Evolutionary conservation across 2,888 invertebrate genomes (phyloP), one percentile per base, ranked within the genome.

Genomic region (Sinohyriopsis cumingii): DNA sequence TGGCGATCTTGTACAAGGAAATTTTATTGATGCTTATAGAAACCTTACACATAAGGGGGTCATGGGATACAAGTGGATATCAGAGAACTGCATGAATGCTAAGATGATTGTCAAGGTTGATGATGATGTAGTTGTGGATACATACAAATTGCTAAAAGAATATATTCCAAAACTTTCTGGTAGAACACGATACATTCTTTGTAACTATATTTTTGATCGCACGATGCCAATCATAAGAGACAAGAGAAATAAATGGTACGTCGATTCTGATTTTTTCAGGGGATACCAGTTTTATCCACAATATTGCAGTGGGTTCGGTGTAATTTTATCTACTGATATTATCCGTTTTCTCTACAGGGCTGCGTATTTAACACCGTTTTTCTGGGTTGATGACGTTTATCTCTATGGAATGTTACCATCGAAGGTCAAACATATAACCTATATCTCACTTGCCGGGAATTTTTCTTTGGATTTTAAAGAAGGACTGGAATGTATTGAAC

Each of bases 41-140:
- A 84, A 82, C 68, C 69, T 83, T 3, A 83, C 83, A 9, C 72
- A 77, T 54, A 85, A 85, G 69, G 81, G 77, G 12, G 77, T 85
- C 12, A 72, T 84, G 76, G 84, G 77, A 9, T 75, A 83, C 56
- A 77, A 80, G 53, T 85, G 84, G 84, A 74, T 83, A 20, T 62
- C 79, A 12, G 72, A 73, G 22, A 64, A 73, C 54, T 84, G 85
- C 59, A 56, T 61, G 33, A 77, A 83, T 64, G 81, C 79, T n/a
- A 65, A 75, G 54, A 75, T 75, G 63, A 73, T 77, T 45, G 63
- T 84, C 4, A 83, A 84, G 67, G 78, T 81, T 4, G 82, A 83
- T 61, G 85, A 85, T 69, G 82, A 82, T 66, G 73, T 83, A 3
- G 78, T 83, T 25, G 71, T 84, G 12, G 78, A 85, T 63, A 80